Evolutionary conservation across 1,140 invertebrate species (phyloP).

Genomic region (Rhyacophila brunnea): DNA sequence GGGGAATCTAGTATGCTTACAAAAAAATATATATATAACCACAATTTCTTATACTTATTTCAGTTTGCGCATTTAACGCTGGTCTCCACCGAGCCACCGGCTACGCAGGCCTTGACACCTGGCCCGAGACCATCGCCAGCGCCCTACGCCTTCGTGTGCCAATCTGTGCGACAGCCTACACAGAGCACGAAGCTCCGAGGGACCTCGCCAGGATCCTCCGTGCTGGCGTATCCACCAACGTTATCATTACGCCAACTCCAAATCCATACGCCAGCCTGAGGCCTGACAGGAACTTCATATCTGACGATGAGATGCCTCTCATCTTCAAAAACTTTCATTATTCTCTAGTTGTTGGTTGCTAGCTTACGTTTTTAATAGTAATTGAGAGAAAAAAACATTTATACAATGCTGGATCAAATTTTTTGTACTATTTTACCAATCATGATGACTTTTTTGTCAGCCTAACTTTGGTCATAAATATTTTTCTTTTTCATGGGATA

Average conservation of each 20-base stretch:
- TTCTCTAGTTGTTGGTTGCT: slow-evolving; percentile 48
- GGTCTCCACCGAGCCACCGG: slow-evolving; percentile 66
- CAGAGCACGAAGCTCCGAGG: slow-evolving; percentile 59
- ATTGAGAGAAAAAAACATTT: too few species aligned
- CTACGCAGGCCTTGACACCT: slow-evolving; percentile 61
- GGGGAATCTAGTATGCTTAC: too few species aligned
- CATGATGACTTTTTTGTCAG: too few species aligned
- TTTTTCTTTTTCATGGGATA: too few species aligned
- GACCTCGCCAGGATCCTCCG: slow-evolving; percentile 58
- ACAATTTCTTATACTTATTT: too few species aligned
- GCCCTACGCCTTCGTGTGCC: slow-evolving; percentile 55
- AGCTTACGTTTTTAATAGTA: too few species aligned
- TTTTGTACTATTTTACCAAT: too few species aligned
- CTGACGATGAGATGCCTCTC: slow-evolving; percentile 65
- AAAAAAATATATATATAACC: too few species aligned
- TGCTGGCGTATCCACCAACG: slow-evolving; percentile 42
- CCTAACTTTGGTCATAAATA: too few species aligned
- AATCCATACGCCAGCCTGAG: slow-evolving; percentile 67
- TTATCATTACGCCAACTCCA: slow-evolving; percentile 52
- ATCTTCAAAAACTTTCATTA: slow-evolving; percentile 69
- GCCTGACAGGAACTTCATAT: slow-evolving; percentile 72
- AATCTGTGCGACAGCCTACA: slow-evolving; percentile 65
- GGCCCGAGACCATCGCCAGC: slow-evolving; percentile 62
- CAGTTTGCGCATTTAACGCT: slow-evolving; percentile 70
- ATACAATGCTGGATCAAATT: too few species aligned